Percentiles rank a stretch among this genome's conserved stretches.
phyloP scores from a whole-genome alignment of 2,113 vertebrate species.

The Dipodomys stephensi region DNA sequence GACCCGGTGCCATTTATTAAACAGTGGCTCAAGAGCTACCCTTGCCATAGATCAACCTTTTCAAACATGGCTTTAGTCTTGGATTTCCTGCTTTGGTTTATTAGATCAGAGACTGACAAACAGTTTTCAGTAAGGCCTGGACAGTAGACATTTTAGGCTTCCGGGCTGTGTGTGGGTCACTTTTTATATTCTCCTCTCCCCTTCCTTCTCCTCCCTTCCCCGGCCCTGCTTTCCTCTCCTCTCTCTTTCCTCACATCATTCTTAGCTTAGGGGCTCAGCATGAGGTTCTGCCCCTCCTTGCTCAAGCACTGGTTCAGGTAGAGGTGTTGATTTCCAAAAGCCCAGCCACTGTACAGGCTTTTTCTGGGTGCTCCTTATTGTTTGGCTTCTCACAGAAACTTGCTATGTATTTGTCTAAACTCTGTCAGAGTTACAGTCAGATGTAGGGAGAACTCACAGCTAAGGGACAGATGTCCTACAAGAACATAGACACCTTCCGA shows the following conservation, averaged over 20 bases:
- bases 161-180: not conserved
- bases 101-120: not conserved
- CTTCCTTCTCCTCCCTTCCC: not conserved
- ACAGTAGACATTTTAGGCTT: not conserved
- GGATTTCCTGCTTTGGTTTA: not conserved
- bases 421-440: not conserved
- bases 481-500: not conserved
- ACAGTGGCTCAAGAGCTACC: not conserved
- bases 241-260: not conserved
- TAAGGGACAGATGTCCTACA: not conserved
- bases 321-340: no score
- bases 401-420: not conserved
- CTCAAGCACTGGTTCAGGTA: no score
- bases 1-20: not conserved
- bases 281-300: no score
- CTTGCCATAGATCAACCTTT: not conserved
- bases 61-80: not conserved
- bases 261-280: not conserved
- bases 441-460: accelerated
- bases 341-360: no score
- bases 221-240: not conserved
- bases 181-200: no score
- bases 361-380: not conserved
- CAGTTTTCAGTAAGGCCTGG: not conserved
- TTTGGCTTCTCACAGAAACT: accelerated